Percentiles rank a stretch among this genome's conserved stretches.
Conservation (phyloP, 2,797 vertebrate species). For the Premnoplex brunnescens region DNA sequence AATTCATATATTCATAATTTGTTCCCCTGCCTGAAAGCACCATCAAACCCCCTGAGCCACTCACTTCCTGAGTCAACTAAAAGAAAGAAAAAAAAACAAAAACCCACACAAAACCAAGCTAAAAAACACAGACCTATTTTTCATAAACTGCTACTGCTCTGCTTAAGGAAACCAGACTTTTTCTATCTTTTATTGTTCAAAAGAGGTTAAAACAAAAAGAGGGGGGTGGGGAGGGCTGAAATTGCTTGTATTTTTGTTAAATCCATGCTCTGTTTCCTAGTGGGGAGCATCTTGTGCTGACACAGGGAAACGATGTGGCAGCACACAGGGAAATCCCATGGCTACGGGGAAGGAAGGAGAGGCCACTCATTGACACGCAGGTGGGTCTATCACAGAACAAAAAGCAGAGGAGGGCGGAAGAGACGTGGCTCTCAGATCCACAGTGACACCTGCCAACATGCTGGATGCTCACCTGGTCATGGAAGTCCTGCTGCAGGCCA, state of each 20-base stretch:
- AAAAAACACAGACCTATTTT: not conserved
- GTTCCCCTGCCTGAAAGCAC: not conserved
- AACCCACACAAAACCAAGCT: not conserved
- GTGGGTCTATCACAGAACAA: not conserved
- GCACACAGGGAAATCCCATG: fast-evolving
- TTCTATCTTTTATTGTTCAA: not conserved
- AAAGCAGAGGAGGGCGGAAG: not conserved
- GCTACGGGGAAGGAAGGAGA: not conserved
- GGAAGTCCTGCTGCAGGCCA: not conserved
- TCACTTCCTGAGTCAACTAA: fast-evolving
- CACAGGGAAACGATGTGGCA: not conserved
- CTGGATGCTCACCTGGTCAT: not conserved
- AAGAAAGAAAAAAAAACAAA: not conserved
- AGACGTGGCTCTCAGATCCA: fast-evolving
- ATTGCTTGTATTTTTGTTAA: not conserved
- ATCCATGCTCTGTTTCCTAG: not conserved
- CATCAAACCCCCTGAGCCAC: not conserved
- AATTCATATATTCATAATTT: not conserved
- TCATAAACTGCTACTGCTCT: not conserved
- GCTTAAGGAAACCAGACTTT: not conserved
- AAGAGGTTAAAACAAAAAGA: not conserved
- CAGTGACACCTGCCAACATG: fast-evolving
- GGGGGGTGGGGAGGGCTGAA: no score
- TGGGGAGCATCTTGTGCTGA: not conserved
- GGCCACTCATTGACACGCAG: fast-evolving